Percentiles rank a stretch among this genome's conserved stretches.
Evolutionary conservation across 2,888 invertebrate genomes (phyloP).

Genomic region (Chloromyia formosa): DNA sequence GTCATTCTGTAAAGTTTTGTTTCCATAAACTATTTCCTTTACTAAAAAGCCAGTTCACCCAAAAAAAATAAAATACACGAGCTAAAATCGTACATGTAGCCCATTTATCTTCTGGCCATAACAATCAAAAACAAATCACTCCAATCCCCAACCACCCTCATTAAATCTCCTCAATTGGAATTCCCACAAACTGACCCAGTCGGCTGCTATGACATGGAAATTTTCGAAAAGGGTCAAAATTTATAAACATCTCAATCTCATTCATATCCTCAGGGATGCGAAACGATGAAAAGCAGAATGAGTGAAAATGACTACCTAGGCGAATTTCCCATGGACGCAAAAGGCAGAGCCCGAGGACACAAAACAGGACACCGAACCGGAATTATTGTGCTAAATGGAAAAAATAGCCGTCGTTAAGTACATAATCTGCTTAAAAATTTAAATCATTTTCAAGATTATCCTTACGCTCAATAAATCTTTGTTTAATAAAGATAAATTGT

Average conservation of each 20-base stretch:
- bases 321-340: background rate
- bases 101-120: too few species aligned
- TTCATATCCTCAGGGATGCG: background rate
- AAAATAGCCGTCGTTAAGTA: slow-evolving; percentile 29
- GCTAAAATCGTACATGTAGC: too few species aligned
- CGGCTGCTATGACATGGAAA: too few species aligned
- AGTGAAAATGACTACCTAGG: background rate
- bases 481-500: slow-evolving; percentile 48
- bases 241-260: background rate
- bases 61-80: too few species aligned
- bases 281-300: background rate
- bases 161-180: too few species aligned
- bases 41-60: too few species aligned
- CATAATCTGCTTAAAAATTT: slow-evolving; percentile 47
- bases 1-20: too few species aligned
- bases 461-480: slow-evolving; percentile 45
- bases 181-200: too few species aligned
- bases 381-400: background rate
- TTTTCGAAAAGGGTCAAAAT: slow-evolving; percentile 4
- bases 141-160: too few species aligned
- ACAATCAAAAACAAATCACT: too few species aligned
- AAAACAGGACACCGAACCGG: background rate
- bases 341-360: background rate
- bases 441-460: slow-evolving; percentile 45
- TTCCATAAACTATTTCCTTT: too few species aligned